Base-by-base conservation (phyloP, 2,797 vertebrate species). In the Novumbra hubbsi region DNA sequence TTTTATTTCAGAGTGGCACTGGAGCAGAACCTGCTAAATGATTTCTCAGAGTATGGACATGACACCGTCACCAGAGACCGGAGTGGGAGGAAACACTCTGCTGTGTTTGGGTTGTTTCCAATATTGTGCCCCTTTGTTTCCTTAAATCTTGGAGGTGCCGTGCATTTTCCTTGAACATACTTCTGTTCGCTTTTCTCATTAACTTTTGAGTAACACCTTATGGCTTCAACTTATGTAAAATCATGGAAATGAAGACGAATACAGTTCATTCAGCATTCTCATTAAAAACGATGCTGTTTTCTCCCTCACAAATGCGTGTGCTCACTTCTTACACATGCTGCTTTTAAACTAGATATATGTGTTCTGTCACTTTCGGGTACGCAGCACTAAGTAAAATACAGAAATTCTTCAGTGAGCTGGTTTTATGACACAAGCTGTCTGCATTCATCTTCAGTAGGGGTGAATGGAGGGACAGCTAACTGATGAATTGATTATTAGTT, bases 401-500 rank as follows among this genome's bases (percentile, higher is more conserved):
- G 79, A 83, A 84, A 70, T 86, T 89, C 87, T 84, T 84, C 81
- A 76, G 60, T 81, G 81, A 88, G 87, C 84, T 87, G 62, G 73
- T 88, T 89, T 88, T 85, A 88, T 87, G 86, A 82, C 81, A 68
- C 71, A 71, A 71, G 70, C 75, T 85, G 80, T 87, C 86, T 82
- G 76, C 70, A 77, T 85, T 78, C 78, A 70, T 84, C 85, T 80
- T 77, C 81, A 81, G 72, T 63, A 80, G 85, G 91, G 92, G 92
- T 93, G 92, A 93, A 90, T 69, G 81, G 78, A 86, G 86, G 92
- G 90, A 91, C 90, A 92, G 67, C 84, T 89, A 76, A 45, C 82
- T 94, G 89, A 94, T 94, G 84, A 89, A 82, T 90, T 90, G 84
- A 87, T 90, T 93, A 92, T 92, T 90, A 92, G 86, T 88, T 92